Conservation (phyloP, 2,797 vertebrate genomes). For the Pseudochromis fuscus region DNA sequence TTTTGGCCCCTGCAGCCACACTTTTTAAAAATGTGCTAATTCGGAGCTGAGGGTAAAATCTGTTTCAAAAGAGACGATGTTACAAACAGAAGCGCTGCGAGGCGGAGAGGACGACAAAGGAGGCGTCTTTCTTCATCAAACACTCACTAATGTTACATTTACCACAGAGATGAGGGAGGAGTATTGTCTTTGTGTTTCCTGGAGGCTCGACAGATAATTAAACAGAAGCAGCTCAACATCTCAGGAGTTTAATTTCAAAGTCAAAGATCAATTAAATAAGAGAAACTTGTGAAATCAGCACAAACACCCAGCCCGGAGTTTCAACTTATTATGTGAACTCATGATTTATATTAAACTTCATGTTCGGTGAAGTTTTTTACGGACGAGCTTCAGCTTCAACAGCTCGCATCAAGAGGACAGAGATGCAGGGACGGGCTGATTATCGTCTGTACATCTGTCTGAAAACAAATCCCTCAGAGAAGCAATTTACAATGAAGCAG, state of each 20-base stretch:
- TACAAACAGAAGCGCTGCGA: neutral
- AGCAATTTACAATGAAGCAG: too few relatives aligned
- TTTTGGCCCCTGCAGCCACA: neutral
- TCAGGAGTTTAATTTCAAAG: conserved; percentile 12
- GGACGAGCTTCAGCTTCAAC: neutral
- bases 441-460: too few relatives aligned
- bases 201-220: conserved; percentile 14
- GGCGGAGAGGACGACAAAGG: neutral
- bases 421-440: too few relatives aligned
- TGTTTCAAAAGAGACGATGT: conserved; percentile 15
- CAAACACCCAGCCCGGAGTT: too few relatives aligned
- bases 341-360: neutral
- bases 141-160: conserved; percentile 4
- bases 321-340: neutral
- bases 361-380: neutral
- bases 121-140: conserved; percentile 10
- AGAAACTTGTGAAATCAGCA: neutral
- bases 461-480: too few relatives aligned
- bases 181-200: conserved; percentile 12
- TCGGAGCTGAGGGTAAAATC: conserved; percentile 3
- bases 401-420: neutral
- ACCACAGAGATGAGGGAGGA: conserved; percentile 3
- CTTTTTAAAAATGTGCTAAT: neutral
- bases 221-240: conserved; percentile 9
- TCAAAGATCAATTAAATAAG: conserved; percentile 24